Percentiles rank a stretch among this genome's conserved stretches.
Evolutionary conservation across 2,113 vertebrate genomes (phyloP).

Genomic region (Pteruthius melanotis): DNA sequence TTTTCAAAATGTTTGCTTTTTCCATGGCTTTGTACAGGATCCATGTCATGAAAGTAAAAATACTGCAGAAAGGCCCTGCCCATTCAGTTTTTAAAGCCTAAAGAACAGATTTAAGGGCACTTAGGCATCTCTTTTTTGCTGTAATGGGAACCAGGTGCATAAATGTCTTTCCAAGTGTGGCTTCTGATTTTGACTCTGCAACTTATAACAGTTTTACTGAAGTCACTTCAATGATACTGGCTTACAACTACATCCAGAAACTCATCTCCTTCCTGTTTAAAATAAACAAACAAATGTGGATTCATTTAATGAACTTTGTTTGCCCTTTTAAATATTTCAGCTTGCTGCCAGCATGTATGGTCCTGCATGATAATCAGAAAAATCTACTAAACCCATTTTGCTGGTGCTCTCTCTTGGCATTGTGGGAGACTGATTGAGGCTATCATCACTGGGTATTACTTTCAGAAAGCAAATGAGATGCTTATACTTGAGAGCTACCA

Average conservation of each 20-base stretch:
- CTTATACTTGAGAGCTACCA: not conserved
- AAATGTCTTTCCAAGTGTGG: not conserved
- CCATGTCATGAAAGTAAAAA: not conserved
- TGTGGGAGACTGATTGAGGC: not conserved
- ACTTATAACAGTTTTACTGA: not conserved
- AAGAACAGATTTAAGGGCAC: not conserved
- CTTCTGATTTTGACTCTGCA: not conserved
- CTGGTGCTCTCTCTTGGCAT: not conserved
- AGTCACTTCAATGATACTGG: not conserved
- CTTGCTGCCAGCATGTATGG: not conserved
- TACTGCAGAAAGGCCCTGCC: not conserved
- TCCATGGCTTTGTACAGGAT: not conserved
- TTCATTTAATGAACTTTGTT: not conserved
- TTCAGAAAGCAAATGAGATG: not conserved
- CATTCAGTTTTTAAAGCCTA: not conserved
- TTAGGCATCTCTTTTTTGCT: not conserved
- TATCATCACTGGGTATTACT: not conserved
- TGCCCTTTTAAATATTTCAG: not conserved
- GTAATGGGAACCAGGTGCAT: not conserved
- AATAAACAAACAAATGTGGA: not conserved
- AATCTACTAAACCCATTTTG: not conserved
- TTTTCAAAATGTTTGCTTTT: constrained; percentile 15
- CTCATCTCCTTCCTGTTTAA: not conserved
- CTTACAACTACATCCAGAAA: not conserved
- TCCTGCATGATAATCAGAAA: not conserved